A percentile compares a stretch with the other conserved stretches of the same genome.
Conservation (phyloP, 2,797 vertebrate genomes). For the Octomys mimax region DNA sequence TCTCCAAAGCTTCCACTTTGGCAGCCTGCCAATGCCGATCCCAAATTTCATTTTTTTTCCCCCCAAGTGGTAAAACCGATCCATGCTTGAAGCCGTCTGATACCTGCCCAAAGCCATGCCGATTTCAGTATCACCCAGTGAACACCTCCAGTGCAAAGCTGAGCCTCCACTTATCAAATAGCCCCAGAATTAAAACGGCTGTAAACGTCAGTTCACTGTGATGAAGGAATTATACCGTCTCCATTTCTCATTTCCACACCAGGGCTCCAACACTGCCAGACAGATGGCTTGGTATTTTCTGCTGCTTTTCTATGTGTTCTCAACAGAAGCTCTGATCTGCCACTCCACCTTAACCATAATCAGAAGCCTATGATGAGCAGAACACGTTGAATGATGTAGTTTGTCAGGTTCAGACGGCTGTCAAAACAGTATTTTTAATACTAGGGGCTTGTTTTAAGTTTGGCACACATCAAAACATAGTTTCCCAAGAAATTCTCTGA, state of each 20-base stretch:
- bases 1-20: neutral
- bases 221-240: neutral
- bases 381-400: slow-evolving; percentile 38
- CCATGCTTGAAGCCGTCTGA: neutral
- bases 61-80: neutral
- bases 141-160: neutral
- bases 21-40: neutral
- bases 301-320: slow-evolving; percentile 29
- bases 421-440: slow-evolving; percentile 23
- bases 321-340: neutral
- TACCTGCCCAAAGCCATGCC: neutral
- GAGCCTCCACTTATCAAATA: neutral
- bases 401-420: neutral
- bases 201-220: neutral
- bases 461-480: neutral
- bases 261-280: neutral
- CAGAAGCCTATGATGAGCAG: neutral
- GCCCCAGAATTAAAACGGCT: neutral
- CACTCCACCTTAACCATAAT: neutral
- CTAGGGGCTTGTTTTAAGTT: slow-evolving; percentile 31
- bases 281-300: neutral
- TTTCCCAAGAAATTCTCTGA: slow-evolving; percentile 2
- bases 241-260: neutral
- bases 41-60: neutral
- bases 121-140: neutral